Percentiles rank a stretch among this genome's conserved stretches.
Conservation (phyloP, 2,797 vertebrate species). For the Melanogrammus aeglefinus region DNA sequence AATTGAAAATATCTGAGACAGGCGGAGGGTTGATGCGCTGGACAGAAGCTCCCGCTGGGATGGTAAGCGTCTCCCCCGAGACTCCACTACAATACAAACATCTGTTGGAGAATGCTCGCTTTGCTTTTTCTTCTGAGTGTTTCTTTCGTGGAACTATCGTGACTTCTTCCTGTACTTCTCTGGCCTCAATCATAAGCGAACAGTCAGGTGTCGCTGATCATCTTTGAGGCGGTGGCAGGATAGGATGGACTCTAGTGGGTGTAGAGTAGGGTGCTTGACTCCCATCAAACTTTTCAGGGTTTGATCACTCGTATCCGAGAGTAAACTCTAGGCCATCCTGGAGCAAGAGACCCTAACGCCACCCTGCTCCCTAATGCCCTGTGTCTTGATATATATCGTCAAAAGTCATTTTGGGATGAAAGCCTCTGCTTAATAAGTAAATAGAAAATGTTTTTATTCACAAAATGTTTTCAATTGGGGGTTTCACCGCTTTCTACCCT, state of each 20-base stretch:
- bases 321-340: not conserved
- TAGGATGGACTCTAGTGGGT: not conserved
- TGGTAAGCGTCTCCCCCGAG: not conserved
- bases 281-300: no score
- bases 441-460: no score
- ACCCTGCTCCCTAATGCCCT: not conserved
- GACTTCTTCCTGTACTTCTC: not conserved
- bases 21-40: constrained; percentile 31
- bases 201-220: not conserved
- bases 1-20: constrained; percentile 52
- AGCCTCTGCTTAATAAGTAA: not conserved
- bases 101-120: not conserved
- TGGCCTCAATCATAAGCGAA: not conserved
- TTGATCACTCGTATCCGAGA: no score
- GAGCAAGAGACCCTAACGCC: not conserved
- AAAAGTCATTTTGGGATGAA: not conserved
- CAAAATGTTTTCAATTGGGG: not conserved
- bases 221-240: not conserved
- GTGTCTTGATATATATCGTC: not conserved
- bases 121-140: not conserved
- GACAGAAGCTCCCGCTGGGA: constrained; percentile 15
- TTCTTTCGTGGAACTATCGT: not conserved
- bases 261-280: not conserved
- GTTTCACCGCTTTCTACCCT: not conserved
- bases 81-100: not conserved